Evolutionary conservation across 2,797 vertebrate species (phyloP).

Genomic region (Halcyon leucocephala): DNA sequence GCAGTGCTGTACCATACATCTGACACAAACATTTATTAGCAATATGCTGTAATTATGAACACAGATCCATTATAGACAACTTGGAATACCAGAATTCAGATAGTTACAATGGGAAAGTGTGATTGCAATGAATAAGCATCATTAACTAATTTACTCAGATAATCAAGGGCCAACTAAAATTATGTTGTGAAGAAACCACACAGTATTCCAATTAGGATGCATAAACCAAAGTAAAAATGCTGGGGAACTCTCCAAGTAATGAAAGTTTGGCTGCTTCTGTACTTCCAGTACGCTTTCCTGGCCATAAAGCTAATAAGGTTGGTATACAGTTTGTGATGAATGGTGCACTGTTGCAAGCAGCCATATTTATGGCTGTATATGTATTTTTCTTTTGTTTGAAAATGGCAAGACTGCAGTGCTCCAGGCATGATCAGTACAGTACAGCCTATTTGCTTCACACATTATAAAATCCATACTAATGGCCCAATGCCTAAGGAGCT

Average conservation of each 20-base stretch:
- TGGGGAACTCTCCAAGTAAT: not conserved
- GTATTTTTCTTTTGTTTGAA: not conserved
- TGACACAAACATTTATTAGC: not conserved
- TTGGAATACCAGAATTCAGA: slow-evolving; percentile 8
- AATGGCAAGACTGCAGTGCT: not conserved
- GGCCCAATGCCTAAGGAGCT: not conserved
- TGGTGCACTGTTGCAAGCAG: not conserved
- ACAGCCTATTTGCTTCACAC: not conserved
- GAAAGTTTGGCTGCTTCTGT: not conserved
- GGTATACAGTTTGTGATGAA: not conserved
- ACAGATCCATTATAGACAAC: not conserved
- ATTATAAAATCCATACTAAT: not conserved
- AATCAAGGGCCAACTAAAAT: not conserved
- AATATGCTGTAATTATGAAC: not conserved
- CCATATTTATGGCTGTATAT: not conserved
- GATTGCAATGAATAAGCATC: not conserved
- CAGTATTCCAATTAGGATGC: not conserved
- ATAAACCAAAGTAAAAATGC: not conserved
- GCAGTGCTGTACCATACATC: not conserved
- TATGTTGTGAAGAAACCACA: not conserved
- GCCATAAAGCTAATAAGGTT: not conserved
- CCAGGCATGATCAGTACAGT: not conserved
- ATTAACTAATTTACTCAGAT: not conserved
- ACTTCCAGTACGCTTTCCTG: not conserved
- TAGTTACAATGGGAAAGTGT: not conserved